These are phyloP conservation scores for Gymnorhina tibicen DNA, from an alignment of 2,113 vertebrate species.

Conservation along the genomic window DNA sequence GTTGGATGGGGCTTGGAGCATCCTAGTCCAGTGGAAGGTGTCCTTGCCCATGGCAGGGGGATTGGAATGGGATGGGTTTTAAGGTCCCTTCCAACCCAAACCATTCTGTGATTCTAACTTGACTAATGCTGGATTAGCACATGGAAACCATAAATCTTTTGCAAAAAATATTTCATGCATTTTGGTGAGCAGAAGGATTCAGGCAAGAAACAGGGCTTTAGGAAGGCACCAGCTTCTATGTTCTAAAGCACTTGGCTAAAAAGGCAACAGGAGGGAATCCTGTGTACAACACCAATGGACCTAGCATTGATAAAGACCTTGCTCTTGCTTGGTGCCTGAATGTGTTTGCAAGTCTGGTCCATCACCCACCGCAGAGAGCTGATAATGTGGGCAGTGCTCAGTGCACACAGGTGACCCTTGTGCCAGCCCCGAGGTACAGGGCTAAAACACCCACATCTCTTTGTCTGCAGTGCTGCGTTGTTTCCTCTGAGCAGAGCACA, in stretches of 20 bases:
- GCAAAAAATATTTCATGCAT: background rate
- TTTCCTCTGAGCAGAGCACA: background rate
- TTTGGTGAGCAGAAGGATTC: background rate
- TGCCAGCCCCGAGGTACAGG: background rate
- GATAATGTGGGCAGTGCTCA: background rate
- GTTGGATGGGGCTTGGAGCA: fast-evolving
- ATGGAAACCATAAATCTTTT: background rate
- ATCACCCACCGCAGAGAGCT: background rate
- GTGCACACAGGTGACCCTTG: fast-evolving
- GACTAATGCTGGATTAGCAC: background rate
- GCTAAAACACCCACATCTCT: background rate
- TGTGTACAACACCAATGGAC: background rate
- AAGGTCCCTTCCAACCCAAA: background rate
- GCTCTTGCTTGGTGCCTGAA: background rate
- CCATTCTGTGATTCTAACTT: background rate
- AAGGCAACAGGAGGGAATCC: background rate
- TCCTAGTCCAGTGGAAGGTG: background rate
- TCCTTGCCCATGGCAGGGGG: background rate
- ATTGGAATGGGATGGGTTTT: background rate
- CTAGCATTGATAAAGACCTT: background rate
- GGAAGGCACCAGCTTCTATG: background rate
- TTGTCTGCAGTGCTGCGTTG: fast-evolving
- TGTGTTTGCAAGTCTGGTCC: background rate
- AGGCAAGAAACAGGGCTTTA: background rate
- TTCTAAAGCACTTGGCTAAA: background rate